These are phyloP conservation scores for Propithecus deckenii DNA, from an alignment of 2,797 vertebrate species.

Conservation along the genomic window DNA sequence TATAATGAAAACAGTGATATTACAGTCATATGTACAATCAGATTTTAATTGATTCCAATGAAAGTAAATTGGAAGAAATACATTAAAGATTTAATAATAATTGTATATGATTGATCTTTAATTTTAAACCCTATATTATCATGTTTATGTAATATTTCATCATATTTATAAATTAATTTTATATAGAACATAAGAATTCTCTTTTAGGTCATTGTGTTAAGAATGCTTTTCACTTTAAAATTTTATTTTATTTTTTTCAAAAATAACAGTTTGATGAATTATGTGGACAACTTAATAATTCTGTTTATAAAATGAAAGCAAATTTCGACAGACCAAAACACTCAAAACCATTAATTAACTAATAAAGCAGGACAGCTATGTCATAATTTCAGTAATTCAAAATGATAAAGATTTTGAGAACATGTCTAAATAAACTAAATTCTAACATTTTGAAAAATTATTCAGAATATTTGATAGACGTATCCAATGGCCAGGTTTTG, in stretches of 20 bases:
- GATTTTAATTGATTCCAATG: not conserved
- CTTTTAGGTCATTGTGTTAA: not conserved
- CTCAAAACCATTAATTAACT: not conserved
- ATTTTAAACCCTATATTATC: not conserved
- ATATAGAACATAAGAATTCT: not conserved
- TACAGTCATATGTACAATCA: not conserved
- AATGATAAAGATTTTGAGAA: conserved; percentile 16
- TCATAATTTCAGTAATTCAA: conserved; percentile 14
- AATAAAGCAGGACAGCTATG: not conserved
- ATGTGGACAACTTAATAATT: not conserved
- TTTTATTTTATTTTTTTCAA: not conserved
- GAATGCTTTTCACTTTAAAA: conserved; percentile 18
- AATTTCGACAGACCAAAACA: not conserved
- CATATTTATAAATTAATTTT: conserved; percentile 22
- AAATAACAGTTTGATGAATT: not conserved
- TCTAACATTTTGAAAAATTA: not conserved
- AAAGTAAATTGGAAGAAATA: not conserved
- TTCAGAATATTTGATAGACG: not conserved
- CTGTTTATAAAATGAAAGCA: not conserved
- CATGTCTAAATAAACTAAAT: not conserved
- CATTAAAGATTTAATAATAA: not conserved
- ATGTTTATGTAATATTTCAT: conserved; percentile 12
- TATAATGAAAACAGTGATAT: not conserved
- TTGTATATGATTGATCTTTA: not conserved
- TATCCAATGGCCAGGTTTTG: not conserved